A percentile compares a stretch with the other conserved stretches of the same genome.
Evolutionary conservation across 1,140 invertebrate species (phyloP).

Genomic region (Caenorhabditis brenneri): DNA sequence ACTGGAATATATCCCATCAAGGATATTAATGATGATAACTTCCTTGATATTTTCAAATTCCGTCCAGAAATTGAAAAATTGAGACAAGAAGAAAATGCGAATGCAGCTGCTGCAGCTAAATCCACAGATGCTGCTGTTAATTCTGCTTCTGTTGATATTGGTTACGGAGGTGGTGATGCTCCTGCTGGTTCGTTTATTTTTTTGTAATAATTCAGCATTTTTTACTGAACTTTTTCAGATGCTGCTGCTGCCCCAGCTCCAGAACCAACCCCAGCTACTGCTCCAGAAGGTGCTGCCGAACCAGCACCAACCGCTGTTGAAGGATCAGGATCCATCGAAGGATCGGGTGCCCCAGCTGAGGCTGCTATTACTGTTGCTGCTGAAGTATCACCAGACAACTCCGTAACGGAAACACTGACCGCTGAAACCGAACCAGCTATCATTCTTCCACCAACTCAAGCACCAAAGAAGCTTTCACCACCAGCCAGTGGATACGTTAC

Average conservation of each 20-base stretch:
- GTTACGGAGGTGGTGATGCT: conserved; percentile 25
- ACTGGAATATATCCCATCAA: conserved; percentile 50
- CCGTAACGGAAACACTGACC: conserved; percentile 2
- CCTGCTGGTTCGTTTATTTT: background rate
- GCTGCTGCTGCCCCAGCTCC: conserved; percentile 8
- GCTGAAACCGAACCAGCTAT: conserved; percentile 37
- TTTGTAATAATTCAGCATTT: background rate
- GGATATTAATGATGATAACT: conserved; percentile 48
- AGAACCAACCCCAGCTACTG: background rate
- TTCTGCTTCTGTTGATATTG: conserved; percentile 1
- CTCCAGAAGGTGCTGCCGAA: background rate
- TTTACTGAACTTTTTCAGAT: background rate
- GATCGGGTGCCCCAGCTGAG: background rate
- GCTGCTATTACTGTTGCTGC: background rate
- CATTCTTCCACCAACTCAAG: conserved; percentile 6
- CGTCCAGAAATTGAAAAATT: conserved; percentile 33
- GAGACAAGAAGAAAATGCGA: conserved; percentile 27
- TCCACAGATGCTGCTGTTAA: conserved; percentile 9
- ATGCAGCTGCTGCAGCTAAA: conserved; percentile 32
- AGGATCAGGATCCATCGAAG: conserved; percentile 13
- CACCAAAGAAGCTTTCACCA: background rate
- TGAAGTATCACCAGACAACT: background rate
- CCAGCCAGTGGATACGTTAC: conserved; percentile 26
- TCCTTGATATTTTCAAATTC: conserved; percentile 50
- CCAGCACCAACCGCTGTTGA: background rate